Evolutionary conservation across 2,888 invertebrate species (phyloP), one percentile per base, ranked within the genome.

Genomic region (Tridacna gigas): DNA sequence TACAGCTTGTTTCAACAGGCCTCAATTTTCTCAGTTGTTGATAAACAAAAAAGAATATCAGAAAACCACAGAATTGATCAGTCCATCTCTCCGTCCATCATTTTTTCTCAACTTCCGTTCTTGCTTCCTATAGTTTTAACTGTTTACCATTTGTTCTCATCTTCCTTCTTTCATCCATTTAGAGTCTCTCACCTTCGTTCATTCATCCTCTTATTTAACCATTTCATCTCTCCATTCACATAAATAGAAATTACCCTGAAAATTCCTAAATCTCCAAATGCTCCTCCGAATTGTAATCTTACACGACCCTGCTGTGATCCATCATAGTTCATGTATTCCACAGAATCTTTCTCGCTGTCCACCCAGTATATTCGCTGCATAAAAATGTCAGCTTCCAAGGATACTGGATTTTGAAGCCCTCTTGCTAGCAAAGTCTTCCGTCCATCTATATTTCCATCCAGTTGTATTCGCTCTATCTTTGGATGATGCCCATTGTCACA

Each of bases 361-460:
- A 98, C 98, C 99, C 99, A 99, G 94, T 98, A 99, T 0, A 99
- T 97, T 94, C 99, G 98, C 93, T 99, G 98, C 0, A 98, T 98
- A 66, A 96, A 95, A 96, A 98, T 97, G 93, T 99, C 99, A 37
- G 99, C 97, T 45, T 91, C 96, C 63, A 93, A 86, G n/a, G 89
- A 90, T 12, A 89, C 78, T 0, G 99, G 99, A 90, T 97, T 97
- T 20, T 97, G 97, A 82, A 99, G 97, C n/a, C 98, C 98, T 0
- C 97, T 97, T 0, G 97, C 97, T 0, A 99, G 97, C 13, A 99
- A 96, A 0, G 96, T 95, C 82, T 96, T 96, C 26, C 97, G 95
- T 82, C 96, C 96, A 37, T 37, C 37, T 37, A 4, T 2, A 0
- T 96, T 96, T 0, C 98, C 98, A 92, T 98, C 98, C 87, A 98